Evolutionary conservation across 2,888 invertebrate species (phyloP).

Genomic region (Dryococelus australis): DNA sequence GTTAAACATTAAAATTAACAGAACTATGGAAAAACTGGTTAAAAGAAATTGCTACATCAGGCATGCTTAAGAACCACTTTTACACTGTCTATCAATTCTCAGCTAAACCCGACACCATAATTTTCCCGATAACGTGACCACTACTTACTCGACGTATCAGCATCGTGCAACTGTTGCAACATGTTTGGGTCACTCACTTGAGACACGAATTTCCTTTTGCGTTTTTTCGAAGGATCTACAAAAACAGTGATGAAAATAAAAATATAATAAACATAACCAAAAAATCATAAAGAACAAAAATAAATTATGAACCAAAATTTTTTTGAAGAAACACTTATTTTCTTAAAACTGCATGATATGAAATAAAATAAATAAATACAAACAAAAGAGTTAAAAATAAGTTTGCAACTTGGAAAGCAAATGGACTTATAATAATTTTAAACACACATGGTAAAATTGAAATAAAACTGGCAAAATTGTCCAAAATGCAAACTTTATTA

Average conservation of each 20-base stretch:
- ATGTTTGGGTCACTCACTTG: slow-evolving; percentile 60
- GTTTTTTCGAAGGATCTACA: slow-evolving; percentile 67
- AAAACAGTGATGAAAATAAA: slow-evolving; percentile 54
- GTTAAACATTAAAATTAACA: too few species aligned
- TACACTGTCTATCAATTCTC: slow-evolving; percentile 11
- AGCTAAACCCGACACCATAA: not conserved
- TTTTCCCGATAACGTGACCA: slow-evolving; percentile 34
- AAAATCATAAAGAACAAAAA: slow-evolving; percentile 45
- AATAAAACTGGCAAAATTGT: not conserved
- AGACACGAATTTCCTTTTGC: slow-evolving; percentile 65
- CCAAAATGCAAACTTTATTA: slow-evolving; percentile 10
- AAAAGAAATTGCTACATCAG: too few species aligned
- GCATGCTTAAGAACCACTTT: not conserved
- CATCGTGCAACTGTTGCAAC: slow-evolving; percentile 59
- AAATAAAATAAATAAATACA: not conserved
- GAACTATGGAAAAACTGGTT: too few species aligned
- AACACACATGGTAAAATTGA: not conserved
- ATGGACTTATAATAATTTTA: not conserved
- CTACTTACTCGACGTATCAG: slow-evolving; percentile 43
- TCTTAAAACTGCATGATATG: not conserved
- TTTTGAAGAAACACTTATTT: not conserved
- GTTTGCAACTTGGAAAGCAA: not conserved
- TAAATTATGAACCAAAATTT: not conserved
- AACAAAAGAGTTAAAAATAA: not conserved
- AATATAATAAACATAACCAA: slow-evolving; percentile 47